These are phyloP conservation scores for Phortica variegata DNA, from an alignment of 1,140 invertebrate genomes.

Conservation along the genomic window DNA sequence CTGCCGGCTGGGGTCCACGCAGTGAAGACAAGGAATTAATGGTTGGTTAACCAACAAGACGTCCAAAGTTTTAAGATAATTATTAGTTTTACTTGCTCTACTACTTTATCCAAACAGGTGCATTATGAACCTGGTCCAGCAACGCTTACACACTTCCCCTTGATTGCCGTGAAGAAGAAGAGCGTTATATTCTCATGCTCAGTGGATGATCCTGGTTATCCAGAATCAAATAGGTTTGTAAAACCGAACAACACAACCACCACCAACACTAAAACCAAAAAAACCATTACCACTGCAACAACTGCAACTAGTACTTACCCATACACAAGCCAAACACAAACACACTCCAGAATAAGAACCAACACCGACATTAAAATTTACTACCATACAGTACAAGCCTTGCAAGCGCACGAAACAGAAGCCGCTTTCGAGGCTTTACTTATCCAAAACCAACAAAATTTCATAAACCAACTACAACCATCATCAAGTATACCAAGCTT, in stretches of 20 bases:
- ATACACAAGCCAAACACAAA: conserved; percentile 7
- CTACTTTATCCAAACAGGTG: conserved; percentile 23
- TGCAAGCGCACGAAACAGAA: conserved; percentile 40
- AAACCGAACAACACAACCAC: conserved; percentile 12
- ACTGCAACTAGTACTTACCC: conserved; percentile 4
- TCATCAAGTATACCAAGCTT: conserved; percentile 17
- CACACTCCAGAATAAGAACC: background rate
- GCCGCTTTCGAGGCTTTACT: conserved; percentile 45
- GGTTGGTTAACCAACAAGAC: conserved; percentile 21
- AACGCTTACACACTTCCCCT: conserved; percentile 69
- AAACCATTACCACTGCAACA: background rate
- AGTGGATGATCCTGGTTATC: conserved; percentile 78
- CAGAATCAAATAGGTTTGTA: conserved; percentile 64
- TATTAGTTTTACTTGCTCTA: background rate
- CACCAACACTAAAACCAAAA: conserved; percentile 14
- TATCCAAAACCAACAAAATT: conserved; percentile 36
- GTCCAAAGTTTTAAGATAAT: background rate
- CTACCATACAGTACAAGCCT: conserved; percentile 45
- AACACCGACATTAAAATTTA: conserved; percentile 17
- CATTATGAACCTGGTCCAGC: conserved; percentile 73
- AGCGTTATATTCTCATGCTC: conserved; percentile 76
- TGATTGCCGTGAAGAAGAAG: conserved; percentile 75
- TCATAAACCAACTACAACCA: conserved; percentile 18
- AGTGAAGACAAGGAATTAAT: conserved; percentile 71
- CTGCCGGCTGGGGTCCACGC: conserved; percentile 78